Percentiles rank a stretch among this genome's conserved stretches.
phyloP scores from a whole-genome alignment of 2,888 invertebrate genomes.

The Heteromyza rotundicornis region DNA sequence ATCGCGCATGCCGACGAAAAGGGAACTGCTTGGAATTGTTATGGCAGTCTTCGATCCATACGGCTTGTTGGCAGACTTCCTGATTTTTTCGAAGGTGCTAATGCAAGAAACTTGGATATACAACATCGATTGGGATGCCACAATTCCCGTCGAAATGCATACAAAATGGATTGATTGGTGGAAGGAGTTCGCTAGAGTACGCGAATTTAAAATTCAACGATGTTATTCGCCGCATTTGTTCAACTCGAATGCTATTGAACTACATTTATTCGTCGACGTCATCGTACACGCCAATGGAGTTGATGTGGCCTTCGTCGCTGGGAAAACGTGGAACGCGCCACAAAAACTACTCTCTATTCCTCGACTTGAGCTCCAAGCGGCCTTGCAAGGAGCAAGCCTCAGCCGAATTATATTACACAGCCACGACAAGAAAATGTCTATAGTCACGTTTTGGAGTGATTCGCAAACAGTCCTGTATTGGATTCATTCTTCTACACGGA shows the following conservation, averaged over 20 bases:
- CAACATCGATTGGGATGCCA: too few relatives aligned
- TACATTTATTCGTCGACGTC: slow-evolving; percentile 3
- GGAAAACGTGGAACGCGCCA: slow-evolving; percentile 17
- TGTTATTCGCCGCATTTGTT: slow-evolving; percentile 7
- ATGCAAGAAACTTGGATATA: slow-evolving; percentile 21
- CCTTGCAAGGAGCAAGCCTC: slow-evolving; percentile 6
- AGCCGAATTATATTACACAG: neutral
- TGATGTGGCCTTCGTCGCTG: slow-evolving; percentile 8
- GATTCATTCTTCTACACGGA: neutral
- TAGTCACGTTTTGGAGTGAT: neutral
- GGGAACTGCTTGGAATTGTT: slow-evolving; percentile 17
- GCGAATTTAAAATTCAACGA: slow-evolving; percentile 7
- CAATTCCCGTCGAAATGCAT: too few relatives aligned
- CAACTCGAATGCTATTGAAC: neutral
- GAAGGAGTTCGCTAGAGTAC: slow-evolving; percentile 2
- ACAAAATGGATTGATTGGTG: slow-evolving; percentile 16
- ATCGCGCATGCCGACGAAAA: slow-evolving; percentile 20
- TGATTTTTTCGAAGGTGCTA: slow-evolving; percentile 22
- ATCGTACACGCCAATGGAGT: neutral
- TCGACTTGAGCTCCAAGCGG: too few relatives aligned
- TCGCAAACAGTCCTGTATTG: neutral
- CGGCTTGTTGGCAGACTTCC: too few relatives aligned
- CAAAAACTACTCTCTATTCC: too few relatives aligned
- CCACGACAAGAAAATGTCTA: neutral
- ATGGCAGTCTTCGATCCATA: slow-evolving; percentile 21